A percentile compares a stretch with the other conserved stretches of the same genome.
Evolutionary conservation across 2,113 vertebrate genomes (phyloP).

Genomic region (Cephalopterus ornatus): DNA sequence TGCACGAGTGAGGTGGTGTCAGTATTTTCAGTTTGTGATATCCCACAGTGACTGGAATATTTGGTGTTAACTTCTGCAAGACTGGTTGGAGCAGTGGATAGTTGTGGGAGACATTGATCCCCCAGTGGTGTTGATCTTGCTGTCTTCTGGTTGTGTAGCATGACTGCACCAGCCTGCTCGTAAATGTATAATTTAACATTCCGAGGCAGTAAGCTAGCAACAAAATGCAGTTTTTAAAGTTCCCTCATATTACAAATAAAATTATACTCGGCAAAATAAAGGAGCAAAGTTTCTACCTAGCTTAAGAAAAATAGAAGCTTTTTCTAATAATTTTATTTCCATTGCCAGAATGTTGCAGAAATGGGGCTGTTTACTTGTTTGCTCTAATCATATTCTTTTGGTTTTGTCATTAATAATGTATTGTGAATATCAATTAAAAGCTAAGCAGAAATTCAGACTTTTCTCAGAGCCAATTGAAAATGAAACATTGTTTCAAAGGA

Average conservation of each 20-base stretch:
- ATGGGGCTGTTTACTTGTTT: conserved; percentile 43
- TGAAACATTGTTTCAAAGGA: conserved; percentile 20
- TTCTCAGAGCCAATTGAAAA: conserved; percentile 18
- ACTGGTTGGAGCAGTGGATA: neutral
- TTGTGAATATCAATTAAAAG: conserved; percentile 38
- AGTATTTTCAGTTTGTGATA: neutral
- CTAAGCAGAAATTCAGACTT: conserved; percentile 5
- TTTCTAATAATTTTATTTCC: neutral
- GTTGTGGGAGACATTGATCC: neutral
- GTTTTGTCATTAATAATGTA: conserved; percentile 41
- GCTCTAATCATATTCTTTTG: neutral
- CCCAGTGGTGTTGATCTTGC: neutral
- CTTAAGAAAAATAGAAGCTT: neutral
- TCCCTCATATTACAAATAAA: neutral
- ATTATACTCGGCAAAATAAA: neutral
- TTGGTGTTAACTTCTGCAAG: neutral
- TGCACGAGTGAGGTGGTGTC: neutral
- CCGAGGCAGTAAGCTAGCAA: neutral
- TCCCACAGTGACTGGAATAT: neutral
- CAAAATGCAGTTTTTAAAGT: neutral
- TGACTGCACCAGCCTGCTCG: neutral
- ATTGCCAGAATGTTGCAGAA: neutral
- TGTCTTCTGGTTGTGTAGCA: neutral
- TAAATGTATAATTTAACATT: neutral
- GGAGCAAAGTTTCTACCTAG: neutral